These are phyloP conservation scores for Papilio helenus DNA, from an alignment of 1,140 invertebrate species.

Conservation along the genomic window DNA sequence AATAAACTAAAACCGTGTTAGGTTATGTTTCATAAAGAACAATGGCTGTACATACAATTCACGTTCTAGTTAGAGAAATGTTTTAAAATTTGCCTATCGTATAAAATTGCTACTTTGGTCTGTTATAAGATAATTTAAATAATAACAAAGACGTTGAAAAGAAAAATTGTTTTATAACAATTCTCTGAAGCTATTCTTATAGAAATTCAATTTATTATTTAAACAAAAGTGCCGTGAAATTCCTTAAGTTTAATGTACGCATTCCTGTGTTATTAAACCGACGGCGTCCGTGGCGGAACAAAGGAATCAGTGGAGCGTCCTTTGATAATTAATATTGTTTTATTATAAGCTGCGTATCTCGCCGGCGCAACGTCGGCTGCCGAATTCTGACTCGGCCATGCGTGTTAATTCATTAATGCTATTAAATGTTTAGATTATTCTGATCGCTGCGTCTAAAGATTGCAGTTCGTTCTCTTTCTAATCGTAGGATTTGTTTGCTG, in stretches of 20 bases:
- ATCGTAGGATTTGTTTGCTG: neutral
- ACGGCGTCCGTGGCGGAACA: conserved; percentile 58
- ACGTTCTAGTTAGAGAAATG: neutral
- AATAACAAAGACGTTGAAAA: conserved; percentile 48
- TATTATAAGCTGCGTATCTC: conserved; percentile 78
- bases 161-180: conserved; percentile 57
- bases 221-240: conserved; percentile 76
- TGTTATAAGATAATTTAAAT: conserved; percentile 26
- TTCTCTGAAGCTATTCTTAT: conserved; percentile 65
- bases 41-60: neutral
- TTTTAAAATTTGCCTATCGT: neutral
- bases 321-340: conserved; percentile 81
- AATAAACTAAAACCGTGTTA: too few species aligned
- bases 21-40: too few species aligned
- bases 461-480: neutral
- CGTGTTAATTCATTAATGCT: conserved; percentile 69
- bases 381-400: conserved; percentile 65
- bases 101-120: neutral
- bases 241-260: conserved; percentile 71
- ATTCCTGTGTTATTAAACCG: conserved; percentile 74
- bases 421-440: conserved; percentile 63
- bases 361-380: conserved; percentile 54
- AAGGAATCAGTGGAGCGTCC: conserved; percentile 71
- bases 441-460: conserved; percentile 13
- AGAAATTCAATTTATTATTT: conserved; percentile 79